phyloP scores from a whole-genome alignment of 2,888 invertebrate genomes.

The Rotaria socialis region DNA sequence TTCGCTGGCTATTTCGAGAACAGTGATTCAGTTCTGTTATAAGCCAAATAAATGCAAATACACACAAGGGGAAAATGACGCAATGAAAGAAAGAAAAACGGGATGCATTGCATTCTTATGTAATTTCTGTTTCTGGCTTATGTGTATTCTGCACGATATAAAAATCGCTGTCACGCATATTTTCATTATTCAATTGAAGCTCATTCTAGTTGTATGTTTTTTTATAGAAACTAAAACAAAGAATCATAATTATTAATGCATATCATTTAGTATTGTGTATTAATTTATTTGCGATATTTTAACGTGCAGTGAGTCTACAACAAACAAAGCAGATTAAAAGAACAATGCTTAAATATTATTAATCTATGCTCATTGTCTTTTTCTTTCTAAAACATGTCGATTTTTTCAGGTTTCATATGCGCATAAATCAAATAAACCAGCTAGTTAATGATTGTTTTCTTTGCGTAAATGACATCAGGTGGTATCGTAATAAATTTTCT shows the following conservation, averaged over 20 bases:
- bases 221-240: not conserved
- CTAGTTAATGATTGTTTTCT: not conserved
- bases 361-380: not conserved
- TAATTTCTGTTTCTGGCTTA: not conserved
- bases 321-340: not conserved
- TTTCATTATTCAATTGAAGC: not conserved
- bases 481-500: not conserved
- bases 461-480: not conserved
- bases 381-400: not conserved
- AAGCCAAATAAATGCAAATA: not conserved
- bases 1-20: not conserved
- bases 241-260: not conserved
- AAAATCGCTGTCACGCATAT: not conserved
- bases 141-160: not conserved
- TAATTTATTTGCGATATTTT: no score
- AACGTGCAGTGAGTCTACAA: not conserved
- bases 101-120: not conserved
- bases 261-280: not conserved
- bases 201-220: not conserved
- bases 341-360: not conserved
- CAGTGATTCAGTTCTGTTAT: not conserved
- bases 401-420: not conserved
- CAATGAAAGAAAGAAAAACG: not conserved
- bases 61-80: not conserved
- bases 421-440: not conserved